These are phyloP conservation scores for Bombus consobrinus DNA, from an alignment of 1,140 invertebrate species.

Conservation along the genomic window DNA sequence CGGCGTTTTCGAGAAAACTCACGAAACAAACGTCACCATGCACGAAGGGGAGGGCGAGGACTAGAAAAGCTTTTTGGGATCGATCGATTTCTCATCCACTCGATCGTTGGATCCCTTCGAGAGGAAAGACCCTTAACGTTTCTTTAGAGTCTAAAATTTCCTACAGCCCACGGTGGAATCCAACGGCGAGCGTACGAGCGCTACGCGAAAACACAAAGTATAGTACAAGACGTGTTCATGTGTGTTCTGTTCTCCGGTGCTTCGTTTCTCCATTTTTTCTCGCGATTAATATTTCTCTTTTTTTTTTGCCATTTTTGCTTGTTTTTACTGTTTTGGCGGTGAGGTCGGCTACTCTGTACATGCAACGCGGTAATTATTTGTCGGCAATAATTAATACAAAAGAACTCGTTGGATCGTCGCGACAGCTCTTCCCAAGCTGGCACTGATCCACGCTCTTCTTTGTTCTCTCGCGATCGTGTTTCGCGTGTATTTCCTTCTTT, in stretches of 20 bases:
- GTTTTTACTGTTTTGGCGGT: conserved; percentile 12
- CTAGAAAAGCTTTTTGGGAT: background rate
- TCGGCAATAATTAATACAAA: conserved; percentile 59
- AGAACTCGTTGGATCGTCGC: conserved; percentile 47
- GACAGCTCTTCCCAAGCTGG: background rate
- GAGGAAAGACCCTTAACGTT: background rate
- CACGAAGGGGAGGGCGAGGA: background rate
- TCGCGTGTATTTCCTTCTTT: background rate
- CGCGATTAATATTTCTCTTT: background rate
- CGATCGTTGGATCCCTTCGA: background rate
- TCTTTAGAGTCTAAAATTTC: background rate
- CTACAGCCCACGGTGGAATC: background rate
- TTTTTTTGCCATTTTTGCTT: background rate
- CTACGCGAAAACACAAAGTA: background rate
- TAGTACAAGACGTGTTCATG: background rate
- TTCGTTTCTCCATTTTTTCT: conserved; percentile 11
- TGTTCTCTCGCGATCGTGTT: background rate
- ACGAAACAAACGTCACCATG: conserved; percentile 2
- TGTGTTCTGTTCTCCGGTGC: conserved; percentile 3
- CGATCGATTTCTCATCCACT: background rate
- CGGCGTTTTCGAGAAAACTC: background rate
- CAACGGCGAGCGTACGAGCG: background rate
- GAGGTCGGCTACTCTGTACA: conserved; percentile 50
- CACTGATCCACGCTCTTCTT: conserved; percentile 29
- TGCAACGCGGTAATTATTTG: conserved; percentile 53